Conservation (phyloP, 1,140 invertebrate species). For the Calliphora vicina region DNA sequence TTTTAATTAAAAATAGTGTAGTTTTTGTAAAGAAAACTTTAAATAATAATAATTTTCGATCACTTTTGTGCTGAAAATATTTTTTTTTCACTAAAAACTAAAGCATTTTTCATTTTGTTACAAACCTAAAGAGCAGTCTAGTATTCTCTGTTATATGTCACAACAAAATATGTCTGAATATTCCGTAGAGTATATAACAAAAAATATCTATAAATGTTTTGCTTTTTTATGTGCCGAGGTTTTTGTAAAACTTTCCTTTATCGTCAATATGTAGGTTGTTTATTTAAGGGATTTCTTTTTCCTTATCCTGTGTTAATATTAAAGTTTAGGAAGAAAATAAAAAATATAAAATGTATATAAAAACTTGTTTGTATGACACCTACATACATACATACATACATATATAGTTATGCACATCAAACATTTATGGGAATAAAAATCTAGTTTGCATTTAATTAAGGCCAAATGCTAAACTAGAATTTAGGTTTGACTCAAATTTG, state of each 20-base stretch:
- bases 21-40: too few species aligned
- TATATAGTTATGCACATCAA: neutral
- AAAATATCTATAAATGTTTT: neutral
- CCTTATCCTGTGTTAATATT: neutral
- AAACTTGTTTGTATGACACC: neutral
- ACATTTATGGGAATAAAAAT: neutral
- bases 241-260: neutral
- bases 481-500: too few species aligned
- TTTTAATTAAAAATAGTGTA: too few species aligned
- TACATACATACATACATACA: too few species aligned
- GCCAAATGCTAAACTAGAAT: neutral
- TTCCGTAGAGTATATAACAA: neutral
- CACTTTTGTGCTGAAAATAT: too few species aligned
- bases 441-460: neutral
- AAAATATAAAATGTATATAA: neutral
- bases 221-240: neutral
- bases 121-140: too few species aligned
- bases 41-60: too few species aligned
- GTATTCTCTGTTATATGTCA: too few species aligned
- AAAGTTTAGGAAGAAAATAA: neutral
- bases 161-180: neutral
- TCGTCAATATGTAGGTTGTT: neutral
- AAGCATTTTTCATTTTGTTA: too few species aligned
- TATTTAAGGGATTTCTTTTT: conserved; percentile 3
- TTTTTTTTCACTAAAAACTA: too few species aligned